A percentile compares a stretch with the other conserved stretches of the same genome.
Conservation (phyloP, 2,888 invertebrate species). For the Cryptosula pallasiana region DNA sequence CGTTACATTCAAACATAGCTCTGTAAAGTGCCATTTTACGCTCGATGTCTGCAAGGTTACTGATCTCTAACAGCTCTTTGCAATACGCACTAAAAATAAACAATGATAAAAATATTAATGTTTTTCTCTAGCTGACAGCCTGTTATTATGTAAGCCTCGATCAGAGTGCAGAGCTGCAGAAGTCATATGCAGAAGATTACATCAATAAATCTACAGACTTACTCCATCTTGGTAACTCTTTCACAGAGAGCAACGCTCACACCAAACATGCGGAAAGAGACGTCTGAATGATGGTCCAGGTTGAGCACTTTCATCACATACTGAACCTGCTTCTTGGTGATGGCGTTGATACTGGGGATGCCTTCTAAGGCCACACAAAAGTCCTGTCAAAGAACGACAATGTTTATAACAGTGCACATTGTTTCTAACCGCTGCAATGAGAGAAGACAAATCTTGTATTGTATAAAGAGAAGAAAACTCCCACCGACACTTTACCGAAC, state of each 20-base stretch:
- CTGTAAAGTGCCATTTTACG: slow-evolving; percentile 50
- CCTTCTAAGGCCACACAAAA: slow-evolving; percentile 42
- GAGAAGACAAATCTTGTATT: neutral
- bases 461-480: neutral
- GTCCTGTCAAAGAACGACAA: slow-evolving; percentile 34
- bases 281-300: slow-evolving; percentile 46
- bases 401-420: neutral
- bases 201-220: slow-evolving; percentile 33
- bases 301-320: slow-evolving; percentile 49
- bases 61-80: slow-evolving; percentile 47
- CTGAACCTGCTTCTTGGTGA: slow-evolving; percentile 47
- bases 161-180: too few species aligned
- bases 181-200: too few species aligned
- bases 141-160: too few species aligned
- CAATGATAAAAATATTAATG: too few species aligned
- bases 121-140: too few species aligned
- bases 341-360: slow-evolving; percentile 42
- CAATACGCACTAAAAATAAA: slow-evolving; percentile 45
- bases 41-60: slow-evolving; percentile 48
- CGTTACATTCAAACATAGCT: slow-evolving; percentile 49
- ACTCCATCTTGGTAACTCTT: slow-evolving; percentile 52
- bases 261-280: slow-evolving; percentile 52
- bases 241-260: slow-evolving; percentile 49
- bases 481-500: neutral
- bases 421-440: neutral